Conservation (phyloP, 1,140 invertebrate genomes). For the Chironomus tepperi region DNA sequence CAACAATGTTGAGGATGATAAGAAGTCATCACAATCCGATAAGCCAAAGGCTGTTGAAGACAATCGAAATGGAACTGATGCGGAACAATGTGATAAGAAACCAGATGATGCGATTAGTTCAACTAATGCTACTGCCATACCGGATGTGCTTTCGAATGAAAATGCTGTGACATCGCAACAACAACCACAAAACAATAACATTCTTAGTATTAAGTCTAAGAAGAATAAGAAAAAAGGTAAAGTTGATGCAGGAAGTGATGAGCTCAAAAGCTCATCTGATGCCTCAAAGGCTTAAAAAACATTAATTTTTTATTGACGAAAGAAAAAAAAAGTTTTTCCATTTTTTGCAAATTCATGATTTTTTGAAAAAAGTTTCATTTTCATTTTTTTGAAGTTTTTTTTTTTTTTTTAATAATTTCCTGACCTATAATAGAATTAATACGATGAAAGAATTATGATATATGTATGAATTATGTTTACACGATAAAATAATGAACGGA, state of each 20-base stretch:
- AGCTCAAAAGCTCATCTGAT: not conserved
- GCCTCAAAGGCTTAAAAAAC: not conserved
- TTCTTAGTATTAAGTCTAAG: not conserved
- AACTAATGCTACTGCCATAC: not conserved
- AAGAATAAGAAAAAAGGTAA: conserved; percentile 19
- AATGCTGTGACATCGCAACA: not conserved
- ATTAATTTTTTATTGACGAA: not conserved
- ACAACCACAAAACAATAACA: conserved; percentile 4
- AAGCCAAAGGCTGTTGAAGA: not conserved
- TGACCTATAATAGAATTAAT: too few relatives aligned
- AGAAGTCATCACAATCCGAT: not conserved
- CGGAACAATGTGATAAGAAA: conserved; percentile 6
- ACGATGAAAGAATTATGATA: too few relatives aligned
- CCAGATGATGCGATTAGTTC: not conserved
- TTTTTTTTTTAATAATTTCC: too few relatives aligned
- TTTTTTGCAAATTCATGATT: not conserved
- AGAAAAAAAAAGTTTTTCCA: conserved; percentile 8
- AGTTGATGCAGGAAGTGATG: not conserved
- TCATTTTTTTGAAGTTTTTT: too few relatives aligned
- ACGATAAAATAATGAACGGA: too few relatives aligned
- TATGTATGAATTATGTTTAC: too few relatives aligned
- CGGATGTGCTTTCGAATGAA: conserved; percentile 2
- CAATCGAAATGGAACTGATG: conserved; percentile 16
- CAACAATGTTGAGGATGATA: not conserved
- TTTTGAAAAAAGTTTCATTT: not conserved